phyloP scores from a whole-genome alignment of 2,888 invertebrate species.

The Macrophya alboannulata region DNA sequence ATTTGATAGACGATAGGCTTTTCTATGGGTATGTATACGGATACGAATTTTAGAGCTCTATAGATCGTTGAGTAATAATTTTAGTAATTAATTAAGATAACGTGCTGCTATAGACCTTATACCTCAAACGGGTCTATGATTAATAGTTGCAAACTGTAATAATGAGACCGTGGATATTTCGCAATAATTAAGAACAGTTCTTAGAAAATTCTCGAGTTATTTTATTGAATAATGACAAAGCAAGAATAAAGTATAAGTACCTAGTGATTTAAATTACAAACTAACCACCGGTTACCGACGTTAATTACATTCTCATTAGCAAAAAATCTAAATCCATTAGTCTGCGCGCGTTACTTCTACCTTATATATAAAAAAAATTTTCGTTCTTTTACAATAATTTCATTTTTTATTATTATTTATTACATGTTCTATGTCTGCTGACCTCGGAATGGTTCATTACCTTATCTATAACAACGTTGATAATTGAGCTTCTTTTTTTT shows the following conservation, averaged over 20 bases:
- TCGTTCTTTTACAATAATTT: too few relatives aligned
- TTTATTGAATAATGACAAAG: slow-evolving; percentile 13
- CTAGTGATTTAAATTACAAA: not conserved
- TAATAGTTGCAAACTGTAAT: not conserved
- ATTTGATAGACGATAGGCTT: not conserved
- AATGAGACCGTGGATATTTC: not conserved
- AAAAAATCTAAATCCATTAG: not conserved
- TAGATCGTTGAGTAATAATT: not conserved
- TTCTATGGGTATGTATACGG: too few relatives aligned
- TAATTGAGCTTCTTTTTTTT: too few relatives aligned
- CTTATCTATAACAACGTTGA: not conserved
- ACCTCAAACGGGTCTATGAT: not conserved
- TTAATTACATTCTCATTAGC: slow-evolving; percentile 5
- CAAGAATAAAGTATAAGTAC: not conserved
- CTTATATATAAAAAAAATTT: not conserved
- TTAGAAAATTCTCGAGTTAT: not conserved
- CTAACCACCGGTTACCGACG: not conserved
- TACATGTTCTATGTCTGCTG: not conserved
- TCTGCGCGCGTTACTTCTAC: not conserved
- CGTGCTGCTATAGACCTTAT: not conserved
- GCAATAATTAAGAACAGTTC: not conserved
- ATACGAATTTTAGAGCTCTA: not conserved
- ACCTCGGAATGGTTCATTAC: not conserved
- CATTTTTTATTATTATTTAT: not conserved
- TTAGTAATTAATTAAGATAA: not conserved